Evolutionary conservation across 2,113 vertebrate genomes (phyloP).

Genomic region (Oceanites oceanicus): DNA sequence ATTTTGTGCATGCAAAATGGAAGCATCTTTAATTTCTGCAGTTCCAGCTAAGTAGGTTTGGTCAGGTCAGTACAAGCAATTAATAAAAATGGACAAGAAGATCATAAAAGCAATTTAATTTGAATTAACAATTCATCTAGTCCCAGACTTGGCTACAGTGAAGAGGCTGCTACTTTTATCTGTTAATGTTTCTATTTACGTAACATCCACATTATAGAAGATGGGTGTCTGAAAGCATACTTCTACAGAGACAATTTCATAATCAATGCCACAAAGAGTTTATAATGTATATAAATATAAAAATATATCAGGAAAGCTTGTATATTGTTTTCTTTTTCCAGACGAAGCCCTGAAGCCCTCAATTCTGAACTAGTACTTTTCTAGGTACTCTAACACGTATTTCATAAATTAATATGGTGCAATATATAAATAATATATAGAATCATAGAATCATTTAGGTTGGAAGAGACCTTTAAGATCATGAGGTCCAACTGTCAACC

Average conservation of each 20-base stretch:
- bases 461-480: too few species aligned
- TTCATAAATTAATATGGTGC: neutral
- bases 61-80: conserved; percentile 49
- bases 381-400: neutral
- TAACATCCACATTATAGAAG: neutral
- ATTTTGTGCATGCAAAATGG: neutral
- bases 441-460: too few species aligned
- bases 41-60: conserved; percentile 29
- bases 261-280: neutral
- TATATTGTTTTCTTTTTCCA: neutral
- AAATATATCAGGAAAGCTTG: neutral
- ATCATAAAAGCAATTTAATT: conserved; percentile 56
- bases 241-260: neutral
- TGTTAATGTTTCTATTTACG: neutral
- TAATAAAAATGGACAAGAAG: conserved; percentile 59
- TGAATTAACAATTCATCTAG: conserved; percentile 38
- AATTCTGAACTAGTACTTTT: neutral
- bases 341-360: neutral
- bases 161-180: neutral
- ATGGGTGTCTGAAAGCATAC: neutral
- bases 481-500: too few species aligned
- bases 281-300: neutral
- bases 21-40: conserved; percentile 25
- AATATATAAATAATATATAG: neutral
- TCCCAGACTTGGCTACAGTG: neutral